Conservation (phyloP, 2,113 vertebrate species). For the Solenodon paradoxus region DNA sequence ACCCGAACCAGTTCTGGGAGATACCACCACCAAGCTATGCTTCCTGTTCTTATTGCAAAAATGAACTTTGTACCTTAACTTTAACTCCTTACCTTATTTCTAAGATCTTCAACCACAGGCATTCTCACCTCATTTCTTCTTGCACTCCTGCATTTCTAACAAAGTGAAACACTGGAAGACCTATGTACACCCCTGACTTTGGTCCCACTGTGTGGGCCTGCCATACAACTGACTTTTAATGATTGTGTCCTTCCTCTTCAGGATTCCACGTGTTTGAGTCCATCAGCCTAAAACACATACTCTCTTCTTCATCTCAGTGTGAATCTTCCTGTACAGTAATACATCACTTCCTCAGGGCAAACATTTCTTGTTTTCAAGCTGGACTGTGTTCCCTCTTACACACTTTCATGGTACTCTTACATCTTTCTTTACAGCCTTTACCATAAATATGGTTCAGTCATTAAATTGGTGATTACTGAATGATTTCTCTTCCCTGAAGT, state of each 20-base stretch:
- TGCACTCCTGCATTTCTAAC: neutral
- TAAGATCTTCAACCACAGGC: neutral
- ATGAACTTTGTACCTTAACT: neutral
- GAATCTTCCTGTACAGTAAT: neutral
- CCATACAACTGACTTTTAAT: neutral
- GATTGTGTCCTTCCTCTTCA: neutral
- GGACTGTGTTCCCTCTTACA: neutral
- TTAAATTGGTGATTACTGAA: neutral
- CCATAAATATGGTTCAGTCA: neutral
- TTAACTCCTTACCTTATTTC: neutral
- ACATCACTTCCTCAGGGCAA: neutral
- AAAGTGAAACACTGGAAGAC: neutral
- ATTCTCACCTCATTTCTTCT: neutral
- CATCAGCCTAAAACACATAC: neutral
- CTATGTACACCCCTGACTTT: neutral
- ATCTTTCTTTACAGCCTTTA: neutral
- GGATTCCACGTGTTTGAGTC: neutral
- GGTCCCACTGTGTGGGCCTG: neutral
- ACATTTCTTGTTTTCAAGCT: neutral
- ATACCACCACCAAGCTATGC: neutral
- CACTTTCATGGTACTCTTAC: neutral
- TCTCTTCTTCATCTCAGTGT: neutral
- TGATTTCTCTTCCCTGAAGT: neutral
- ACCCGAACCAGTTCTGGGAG: neutral
- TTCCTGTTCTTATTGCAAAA: neutral